Evolutionary conservation across 2,113 vertebrate genomes (phyloP), one percentile per base, ranked within the genome.

Genomic region (Microtus montanus): DNA sequence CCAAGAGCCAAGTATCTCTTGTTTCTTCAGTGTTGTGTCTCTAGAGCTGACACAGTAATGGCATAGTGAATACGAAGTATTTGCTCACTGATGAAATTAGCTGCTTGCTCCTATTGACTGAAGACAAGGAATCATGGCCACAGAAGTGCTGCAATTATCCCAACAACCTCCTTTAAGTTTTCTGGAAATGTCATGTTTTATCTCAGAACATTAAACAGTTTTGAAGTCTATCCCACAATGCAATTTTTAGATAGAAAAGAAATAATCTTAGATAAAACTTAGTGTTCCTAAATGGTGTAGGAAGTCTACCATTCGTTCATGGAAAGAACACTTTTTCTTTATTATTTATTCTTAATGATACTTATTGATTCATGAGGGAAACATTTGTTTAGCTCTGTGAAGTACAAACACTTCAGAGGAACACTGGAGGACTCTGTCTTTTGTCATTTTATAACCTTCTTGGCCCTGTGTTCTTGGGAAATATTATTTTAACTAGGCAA

Each of bases 181-280:
- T 90, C 84, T 79, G 61, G 47, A 61, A 82, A 33, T 82, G 73
- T 93, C 7, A 38, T 73, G 12, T 86, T 74, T 95, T 54, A 47
- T 54, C 74, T 70, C 58, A 64, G 89, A 93, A 78, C 52, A 33
- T 73, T 66, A 73, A 73, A 74, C 47, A 87, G 4, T 86, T 82
- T 78, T 75, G 20, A 54, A 73, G 54, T 82, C 54, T 89, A 44
- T 54, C 71, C 20, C 47, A 54, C 54, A 63, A 49, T 17, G 89
- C 66, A 83, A 87, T 89, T 26, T 83, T 38, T 82, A 49, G 47
- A 85, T 78, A 90, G 30, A 84, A 89, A 95, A 49, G 75, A 94
- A 74, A 80, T 70, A 41, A 75, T 41, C 71, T 68, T 77, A 28
- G 20, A 73, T 35, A 74, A 74, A 85, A 86, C 54, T 3, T 82